Evolutionary conservation across 2,797 vertebrate species (phyloP).

Genomic region (Stomatorhinus walkeri): DNA sequence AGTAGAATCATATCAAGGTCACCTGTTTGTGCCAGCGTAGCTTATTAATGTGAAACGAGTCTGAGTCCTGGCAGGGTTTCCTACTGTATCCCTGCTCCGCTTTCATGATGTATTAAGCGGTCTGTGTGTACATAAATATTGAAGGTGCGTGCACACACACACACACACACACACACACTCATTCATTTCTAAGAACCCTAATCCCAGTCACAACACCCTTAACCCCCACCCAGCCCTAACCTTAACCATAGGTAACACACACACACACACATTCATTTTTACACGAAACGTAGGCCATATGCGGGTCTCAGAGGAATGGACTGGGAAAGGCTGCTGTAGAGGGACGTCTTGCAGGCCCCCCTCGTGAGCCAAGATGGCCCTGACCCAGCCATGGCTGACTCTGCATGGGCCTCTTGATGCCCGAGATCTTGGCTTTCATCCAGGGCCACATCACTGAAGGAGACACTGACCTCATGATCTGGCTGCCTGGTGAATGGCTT

Average conservation of each 20-base stretch:
- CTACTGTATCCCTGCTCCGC: not conserved
- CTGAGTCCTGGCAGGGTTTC: not conserved
- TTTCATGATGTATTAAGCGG: not conserved
- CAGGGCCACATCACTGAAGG: not conserved
- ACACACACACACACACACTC: not conserved
- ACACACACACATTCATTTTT: not conserved
- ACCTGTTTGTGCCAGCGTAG: not conserved
- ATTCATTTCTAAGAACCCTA: not conserved
- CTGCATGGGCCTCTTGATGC: not conserved
- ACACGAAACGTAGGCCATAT: not conserved
- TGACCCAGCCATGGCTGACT: not conserved
- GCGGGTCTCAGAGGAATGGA: not conserved
- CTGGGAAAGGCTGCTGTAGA: not conserved
- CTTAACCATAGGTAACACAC: not conserved
- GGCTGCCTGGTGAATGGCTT: not conserved
- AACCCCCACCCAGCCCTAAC: not conserved
- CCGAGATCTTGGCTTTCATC: not conserved
- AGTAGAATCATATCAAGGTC: not conserved
- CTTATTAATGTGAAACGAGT: not conserved
- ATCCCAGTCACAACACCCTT: not conserved
- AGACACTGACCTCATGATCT: not conserved
- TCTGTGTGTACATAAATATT: not conserved
- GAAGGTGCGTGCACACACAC: not conserved
- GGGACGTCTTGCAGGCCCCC: not conserved
- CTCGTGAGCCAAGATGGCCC: not conserved